Conservation (phyloP, 2,113 vertebrate species). For the Caretta caretta region DNA sequence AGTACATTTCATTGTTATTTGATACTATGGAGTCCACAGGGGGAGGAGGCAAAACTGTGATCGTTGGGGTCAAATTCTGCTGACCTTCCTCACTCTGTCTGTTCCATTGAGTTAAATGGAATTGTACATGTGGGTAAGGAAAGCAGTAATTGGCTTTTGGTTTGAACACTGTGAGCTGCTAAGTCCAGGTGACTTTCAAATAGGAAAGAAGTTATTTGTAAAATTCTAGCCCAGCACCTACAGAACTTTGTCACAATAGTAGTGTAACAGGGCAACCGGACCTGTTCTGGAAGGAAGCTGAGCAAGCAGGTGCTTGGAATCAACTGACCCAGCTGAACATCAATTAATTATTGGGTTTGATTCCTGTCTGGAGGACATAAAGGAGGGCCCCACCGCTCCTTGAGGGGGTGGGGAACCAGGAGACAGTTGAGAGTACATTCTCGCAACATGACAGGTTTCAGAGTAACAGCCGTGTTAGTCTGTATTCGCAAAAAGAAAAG, state of each 20-base stretch:
- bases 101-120: fast-evolving
- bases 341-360: background rate
- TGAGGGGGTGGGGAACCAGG: background rate
- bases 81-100: background rate
- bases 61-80: background rate
- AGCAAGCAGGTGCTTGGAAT: background rate
- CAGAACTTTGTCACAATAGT: background rate
- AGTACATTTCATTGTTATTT: background rate
- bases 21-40: background rate
- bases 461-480: too few relatives aligned
- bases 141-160: background rate
- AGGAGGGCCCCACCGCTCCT: fast-evolving
- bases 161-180: background rate
- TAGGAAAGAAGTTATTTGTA: background rate
- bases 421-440: background rate
- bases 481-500: too few relatives aligned
- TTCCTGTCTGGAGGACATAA: background rate
- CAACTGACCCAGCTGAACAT: background rate
- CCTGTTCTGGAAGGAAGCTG: background rate
- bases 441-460: background rate
- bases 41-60: background rate
- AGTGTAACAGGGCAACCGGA: background rate
- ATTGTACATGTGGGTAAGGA: background rate
- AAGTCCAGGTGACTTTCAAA: background rate
- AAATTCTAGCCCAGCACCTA: background rate